Conservation (phyloP, 2,888 invertebrate genomes). For the Stramonita haemastoma region DNA sequence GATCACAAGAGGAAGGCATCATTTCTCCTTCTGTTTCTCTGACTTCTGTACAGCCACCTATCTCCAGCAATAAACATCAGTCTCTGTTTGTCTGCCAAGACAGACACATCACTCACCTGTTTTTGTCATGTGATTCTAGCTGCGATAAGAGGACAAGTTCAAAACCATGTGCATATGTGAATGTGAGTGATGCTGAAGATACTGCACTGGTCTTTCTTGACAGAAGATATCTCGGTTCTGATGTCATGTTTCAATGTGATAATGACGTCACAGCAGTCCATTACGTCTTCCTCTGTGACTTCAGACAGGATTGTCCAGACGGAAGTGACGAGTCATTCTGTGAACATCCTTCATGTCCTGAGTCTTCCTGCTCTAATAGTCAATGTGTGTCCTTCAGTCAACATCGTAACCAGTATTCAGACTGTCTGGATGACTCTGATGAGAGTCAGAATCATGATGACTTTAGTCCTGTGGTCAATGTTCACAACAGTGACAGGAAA, state of each 20-base stretch:
- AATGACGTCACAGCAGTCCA: neutral
- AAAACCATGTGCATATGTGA: too few relatives aligned
- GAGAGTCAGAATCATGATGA: neutral
- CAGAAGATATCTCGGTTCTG: neutral
- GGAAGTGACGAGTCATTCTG: slow-evolving; percentile 13
- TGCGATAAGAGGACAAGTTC: neutral
- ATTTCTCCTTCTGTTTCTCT: neutral
- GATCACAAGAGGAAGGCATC: neutral
- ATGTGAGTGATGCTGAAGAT: neutral
- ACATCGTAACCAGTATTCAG: neutral
- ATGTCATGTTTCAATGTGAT: neutral
- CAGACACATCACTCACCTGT: neutral
- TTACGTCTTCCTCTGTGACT: slow-evolving; percentile 3
- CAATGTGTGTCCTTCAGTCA: neutral
- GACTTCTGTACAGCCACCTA: neutral
- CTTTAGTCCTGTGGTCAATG: too few relatives aligned
- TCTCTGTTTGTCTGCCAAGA: neutral
- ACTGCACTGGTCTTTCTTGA: too few relatives aligned
- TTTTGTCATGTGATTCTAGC: neutral
- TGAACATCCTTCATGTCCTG: neutral
- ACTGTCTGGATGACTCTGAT: slow-evolving; percentile 11
- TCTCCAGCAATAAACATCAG: neutral
- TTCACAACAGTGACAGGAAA: neutral
- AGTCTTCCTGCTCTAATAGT: neutral
- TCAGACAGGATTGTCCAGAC: slow-evolving; percentile 16